These are phyloP conservation scores for Phasianus colchicus DNA, from an alignment of 2,113 vertebrate species.

Conservation along the genomic window DNA sequence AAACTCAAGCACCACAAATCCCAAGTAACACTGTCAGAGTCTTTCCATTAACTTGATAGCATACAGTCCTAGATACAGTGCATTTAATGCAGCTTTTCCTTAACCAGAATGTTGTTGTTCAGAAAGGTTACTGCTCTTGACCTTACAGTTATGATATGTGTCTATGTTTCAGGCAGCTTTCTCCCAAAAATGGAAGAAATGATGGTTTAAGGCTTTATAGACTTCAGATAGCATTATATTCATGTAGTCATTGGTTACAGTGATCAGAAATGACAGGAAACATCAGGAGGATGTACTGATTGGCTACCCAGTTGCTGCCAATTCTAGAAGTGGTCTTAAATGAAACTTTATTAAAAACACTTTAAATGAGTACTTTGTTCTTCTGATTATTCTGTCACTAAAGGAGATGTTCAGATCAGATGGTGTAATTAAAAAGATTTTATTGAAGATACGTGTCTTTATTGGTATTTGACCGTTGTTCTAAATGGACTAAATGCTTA, in stretches of 20 bases:
- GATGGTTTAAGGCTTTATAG: background rate
- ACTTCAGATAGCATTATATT: background rate
- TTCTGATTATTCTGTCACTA: background rate
- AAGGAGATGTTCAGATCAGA: slow-evolving; percentile 6
- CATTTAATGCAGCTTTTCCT: background rate
- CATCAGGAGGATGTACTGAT: background rate
- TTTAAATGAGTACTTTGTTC: slow-evolving; percentile 6
- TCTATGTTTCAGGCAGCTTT: background rate
- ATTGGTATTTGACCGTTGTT: background rate
- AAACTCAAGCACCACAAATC: background rate
- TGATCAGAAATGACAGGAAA: background rate
- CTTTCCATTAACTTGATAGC: background rate
- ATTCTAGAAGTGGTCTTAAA: background rate
- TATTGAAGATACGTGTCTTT: slow-evolving; percentile 11
- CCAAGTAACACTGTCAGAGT: background rate
- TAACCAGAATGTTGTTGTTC: background rate
- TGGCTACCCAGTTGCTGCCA: background rate
- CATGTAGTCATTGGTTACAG: background rate
- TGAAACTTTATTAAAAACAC: slow-evolving; percentile 24
- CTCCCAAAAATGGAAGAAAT: background rate
- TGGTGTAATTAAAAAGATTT: background rate
- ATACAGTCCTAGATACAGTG: background rate
- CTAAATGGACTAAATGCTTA: background rate
- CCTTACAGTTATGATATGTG: background rate
- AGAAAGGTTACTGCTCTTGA: background rate